phyloP scores from a whole-genome alignment of 92 coral and sea anemone species.

The Phymanthus crucifer region DNA sequence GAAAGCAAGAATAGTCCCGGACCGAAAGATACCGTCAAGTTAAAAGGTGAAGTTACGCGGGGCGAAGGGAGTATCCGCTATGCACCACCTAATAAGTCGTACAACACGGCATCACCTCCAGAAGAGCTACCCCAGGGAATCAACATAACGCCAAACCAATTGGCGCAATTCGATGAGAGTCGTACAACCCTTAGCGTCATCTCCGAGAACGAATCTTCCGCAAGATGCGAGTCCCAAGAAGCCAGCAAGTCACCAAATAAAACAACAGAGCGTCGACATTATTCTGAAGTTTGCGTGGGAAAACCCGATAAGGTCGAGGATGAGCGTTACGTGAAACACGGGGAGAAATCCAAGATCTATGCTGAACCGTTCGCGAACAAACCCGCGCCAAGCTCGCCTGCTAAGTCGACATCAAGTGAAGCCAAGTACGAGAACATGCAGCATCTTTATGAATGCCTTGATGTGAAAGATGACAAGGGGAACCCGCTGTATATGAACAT shows the following conservation, averaged over 20 bases:
- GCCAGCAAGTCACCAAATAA: background rate
- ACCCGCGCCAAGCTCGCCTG: conserved; percentile 30
- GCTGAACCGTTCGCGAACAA: background rate
- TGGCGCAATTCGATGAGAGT: conserved; percentile 20
- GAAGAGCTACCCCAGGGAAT: background rate
- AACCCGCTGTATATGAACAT: conserved; percentile 26
- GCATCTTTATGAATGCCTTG: conserved; percentile 26
- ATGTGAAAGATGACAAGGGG: conserved; percentile 12
- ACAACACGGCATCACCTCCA: background rate
- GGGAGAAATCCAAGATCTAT: background rate
- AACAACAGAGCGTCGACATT: background rate
- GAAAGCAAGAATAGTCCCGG: conserved; percentile 12
- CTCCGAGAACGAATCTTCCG: conserved; percentile 15
- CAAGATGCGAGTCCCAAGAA: background rate
- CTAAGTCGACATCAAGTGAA: conserved; percentile 26
- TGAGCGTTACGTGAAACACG: conserved; percentile 29
- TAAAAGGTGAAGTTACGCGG: conserved; percentile 29
- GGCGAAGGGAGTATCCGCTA: conserved; percentile 51
- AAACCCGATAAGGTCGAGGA: conserved; percentile 18
- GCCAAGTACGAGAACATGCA: conserved; percentile 41
- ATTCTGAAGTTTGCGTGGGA: conserved; percentile 9
- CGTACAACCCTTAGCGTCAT: conserved; percentile 22
- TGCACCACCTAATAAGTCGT: conserved; percentile 33
- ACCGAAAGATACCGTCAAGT: conserved; percentile 2
- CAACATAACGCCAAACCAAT: conserved; percentile 7